Base-by-base conservation (phyloP, 2,113 vertebrate genomes). In the Chrysochloris asiatica region DNA sequence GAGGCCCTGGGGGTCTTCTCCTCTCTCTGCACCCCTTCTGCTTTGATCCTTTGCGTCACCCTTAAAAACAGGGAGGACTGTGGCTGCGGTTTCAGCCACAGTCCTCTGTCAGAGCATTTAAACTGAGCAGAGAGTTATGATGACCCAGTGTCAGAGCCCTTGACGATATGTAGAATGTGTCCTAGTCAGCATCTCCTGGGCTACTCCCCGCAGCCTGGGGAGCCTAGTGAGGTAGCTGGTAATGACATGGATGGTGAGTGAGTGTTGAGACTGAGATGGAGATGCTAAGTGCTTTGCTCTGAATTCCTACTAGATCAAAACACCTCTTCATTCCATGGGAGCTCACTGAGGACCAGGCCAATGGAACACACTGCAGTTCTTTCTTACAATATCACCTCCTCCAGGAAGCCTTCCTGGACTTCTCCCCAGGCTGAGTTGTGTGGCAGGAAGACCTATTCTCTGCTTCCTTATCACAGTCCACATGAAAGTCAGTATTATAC, bases 331-430 rank as follows among this genome's bases (percentile, higher is more conserved):
- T 82, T 48, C 83, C 33, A 69, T n/a, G 47, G 84, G 24, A 45
- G 0, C 69, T 83, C 22, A 12, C 3, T 11, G 21, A 71, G 61
- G 24, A n/a, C n/a, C n/a, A 22, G 22, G 77, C 38, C 72, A 71
- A 2, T 6, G 17, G 82, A n/a, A n/a, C 9, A 45, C 22, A 13
- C 56, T 48, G 19, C 6, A 41, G 41, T 93, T 50, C 67, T 36
- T 88, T 87, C 78, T 65, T 2, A 8, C 33, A 83, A 36, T 16
- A 59, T 50, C 30, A 56, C 88, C 16, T 90, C 78, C 52, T 93
- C 71, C 47, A 41, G 75, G 86, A 95, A 84, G 63, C 19, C 38
- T 87, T 93, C 61, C 36, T 89, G 48, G 56, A 11, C 10, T 7
- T 47, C 22, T 1, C 12, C 9, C 26, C 45, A 84, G 67, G 52